phyloP scores from a whole-genome alignment of 2,888 invertebrate species.

The Lysandra coridon region DNA sequence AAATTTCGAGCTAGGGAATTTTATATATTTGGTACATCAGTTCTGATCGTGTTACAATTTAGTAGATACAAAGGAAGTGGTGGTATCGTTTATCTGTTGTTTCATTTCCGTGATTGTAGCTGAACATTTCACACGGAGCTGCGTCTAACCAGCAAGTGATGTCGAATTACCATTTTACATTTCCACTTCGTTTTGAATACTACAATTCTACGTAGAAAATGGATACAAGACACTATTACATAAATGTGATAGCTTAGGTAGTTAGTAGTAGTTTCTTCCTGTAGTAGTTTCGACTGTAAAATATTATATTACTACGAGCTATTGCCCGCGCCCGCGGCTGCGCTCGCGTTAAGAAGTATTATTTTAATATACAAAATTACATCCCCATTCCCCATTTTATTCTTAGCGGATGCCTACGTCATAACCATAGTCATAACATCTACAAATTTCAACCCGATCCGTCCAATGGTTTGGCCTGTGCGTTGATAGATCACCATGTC shows the following conservation, averaged over 20 bases:
- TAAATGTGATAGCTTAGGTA: neutral
- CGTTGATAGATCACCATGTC: too few relatives aligned
- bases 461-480: too few relatives aligned
- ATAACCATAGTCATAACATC: too few relatives aligned
- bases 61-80: slow-evolving; percentile 19
- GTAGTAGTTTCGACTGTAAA: too few relatives aligned
- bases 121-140: slow-evolving; percentile 15
- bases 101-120: slow-evolving; percentile 29
- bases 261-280: neutral
- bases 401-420: too few relatives aligned
- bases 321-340: too few relatives aligned
- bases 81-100: slow-evolving; percentile 25
- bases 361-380: too few relatives aligned
- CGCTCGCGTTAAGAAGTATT: too few relatives aligned
- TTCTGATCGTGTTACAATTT: slow-evolving; percentile 10
- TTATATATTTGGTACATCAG: neutral
- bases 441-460: too few relatives aligned
- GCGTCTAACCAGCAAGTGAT: slow-evolving; percentile 11
- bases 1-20: neutral
- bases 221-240: neutral
- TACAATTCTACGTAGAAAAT: neutral
- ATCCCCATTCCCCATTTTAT: too few relatives aligned
- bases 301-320: too few relatives aligned
- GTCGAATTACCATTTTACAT: slow-evolving; percentile 25
- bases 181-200: neutral